Percentiles rank a stretch among this genome's conserved stretches.
These are phyloP conservation scores for Cotesia glomerata DNA, from an alignment of 1,140 invertebrate genomes.

Conservation along the genomic window DNA sequence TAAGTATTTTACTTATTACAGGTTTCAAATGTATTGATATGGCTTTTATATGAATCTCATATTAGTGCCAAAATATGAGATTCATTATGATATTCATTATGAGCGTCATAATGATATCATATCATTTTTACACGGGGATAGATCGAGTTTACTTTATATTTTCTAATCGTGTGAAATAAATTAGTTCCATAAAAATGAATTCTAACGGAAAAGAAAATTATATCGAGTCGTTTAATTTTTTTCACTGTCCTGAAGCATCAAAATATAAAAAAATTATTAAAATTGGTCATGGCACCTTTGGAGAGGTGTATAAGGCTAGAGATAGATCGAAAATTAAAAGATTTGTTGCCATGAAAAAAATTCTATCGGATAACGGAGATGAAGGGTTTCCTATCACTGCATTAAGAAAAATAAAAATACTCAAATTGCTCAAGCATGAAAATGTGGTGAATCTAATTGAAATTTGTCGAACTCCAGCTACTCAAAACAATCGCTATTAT, in stretches of 20 bases:
- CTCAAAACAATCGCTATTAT: constrained; percentile 82
- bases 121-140: too few species aligned
- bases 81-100: too few species aligned
- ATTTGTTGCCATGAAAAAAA: constrained; percentile 97
- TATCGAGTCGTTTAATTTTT: constrained; percentile 89
- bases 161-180: too few species aligned
- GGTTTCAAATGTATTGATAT: too few species aligned
- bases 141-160: too few species aligned
- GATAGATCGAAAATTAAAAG: constrained; percentile 86
- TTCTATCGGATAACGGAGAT: constrained; percentile 99
- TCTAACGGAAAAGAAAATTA: constrained; percentile 83
- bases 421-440: constrained; percentile 96
- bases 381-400: constrained; percentile 99
- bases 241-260: constrained; percentile 87
- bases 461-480: constrained; percentile 93
- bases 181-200: constrained; percentile 54
- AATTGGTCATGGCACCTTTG: constrained; percentile 98
- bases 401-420: constrained; percentile 93
- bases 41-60: too few species aligned
- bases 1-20: too few species aligned
- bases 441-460: constrained; percentile 98
- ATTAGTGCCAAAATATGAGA: too few species aligned
- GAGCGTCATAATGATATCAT: too few species aligned
- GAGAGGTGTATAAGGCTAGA: constrained; percentile 96
- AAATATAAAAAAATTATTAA: constrained; percentile 97